phyloP scores from a whole-genome alignment of 2,888 invertebrate species.

The Liopterus haemorrhoidalis region DNA sequence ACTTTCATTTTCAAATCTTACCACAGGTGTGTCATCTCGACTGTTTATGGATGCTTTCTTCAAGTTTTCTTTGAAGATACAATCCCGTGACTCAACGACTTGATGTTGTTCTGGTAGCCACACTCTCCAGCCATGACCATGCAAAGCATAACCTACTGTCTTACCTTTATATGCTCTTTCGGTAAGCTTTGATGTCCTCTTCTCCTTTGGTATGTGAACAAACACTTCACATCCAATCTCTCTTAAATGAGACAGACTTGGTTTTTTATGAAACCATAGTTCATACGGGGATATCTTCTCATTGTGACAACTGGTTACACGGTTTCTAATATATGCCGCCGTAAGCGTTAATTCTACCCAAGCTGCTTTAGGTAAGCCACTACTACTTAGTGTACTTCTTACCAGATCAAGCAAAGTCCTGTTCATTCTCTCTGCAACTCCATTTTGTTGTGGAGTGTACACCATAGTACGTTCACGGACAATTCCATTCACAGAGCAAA shows the following conservation, averaged over 20 bases:
- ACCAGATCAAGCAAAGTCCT: slow-evolving; percentile 14
- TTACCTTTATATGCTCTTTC: slow-evolving; percentile 21
- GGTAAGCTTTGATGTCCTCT: background rate
- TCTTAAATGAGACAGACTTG: slow-evolving; percentile 29
- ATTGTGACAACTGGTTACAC: slow-evolving; percentile 6
- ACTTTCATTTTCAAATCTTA: no score
- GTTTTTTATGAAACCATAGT: slow-evolving; percentile 22
- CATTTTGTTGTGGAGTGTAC: slow-evolving; percentile 17
- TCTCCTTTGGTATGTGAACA: slow-evolving; percentile 8
- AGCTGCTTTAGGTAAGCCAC: slow-evolving; percentile 5
- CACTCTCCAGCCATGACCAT: slow-evolving; percentile 23
- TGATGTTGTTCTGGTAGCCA: slow-evolving; percentile 23
- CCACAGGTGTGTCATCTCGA: no score
- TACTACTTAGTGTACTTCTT: slow-evolving; percentile 1
- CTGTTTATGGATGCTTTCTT: no score
- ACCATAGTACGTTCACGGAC: slow-evolving; percentile 9
- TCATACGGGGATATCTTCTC: slow-evolving; percentile 9
- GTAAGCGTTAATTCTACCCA: slow-evolving; percentile 11
- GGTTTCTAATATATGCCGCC: slow-evolving; percentile 8
- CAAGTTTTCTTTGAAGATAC: no score
- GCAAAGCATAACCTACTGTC: slow-evolving; percentile 23
- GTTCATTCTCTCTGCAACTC: slow-evolving; percentile 8
- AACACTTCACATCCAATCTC: slow-evolving; percentile 9
- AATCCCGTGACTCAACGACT: background rate
- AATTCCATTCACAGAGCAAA: background rate